Base-by-base conservation (phyloP, 2,888 invertebrate species). In the Hartigia nigra region DNA sequence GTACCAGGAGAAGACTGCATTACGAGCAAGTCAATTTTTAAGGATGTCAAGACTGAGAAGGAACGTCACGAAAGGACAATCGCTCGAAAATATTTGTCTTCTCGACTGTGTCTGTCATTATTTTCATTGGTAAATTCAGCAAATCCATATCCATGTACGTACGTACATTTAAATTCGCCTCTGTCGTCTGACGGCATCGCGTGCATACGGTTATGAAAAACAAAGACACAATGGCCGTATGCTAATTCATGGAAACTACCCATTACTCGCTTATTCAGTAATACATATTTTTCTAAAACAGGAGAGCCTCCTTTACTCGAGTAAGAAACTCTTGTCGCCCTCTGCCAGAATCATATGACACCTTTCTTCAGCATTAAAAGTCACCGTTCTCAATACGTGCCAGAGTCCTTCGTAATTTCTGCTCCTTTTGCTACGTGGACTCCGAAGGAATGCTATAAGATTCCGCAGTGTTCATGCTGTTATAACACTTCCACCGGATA, bases 341-440 rank as follows among this genome's bases (percentile, higher is more conserved):
- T 55, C 23, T 55, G 39, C 2, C 9, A 9, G 39, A 5, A 5
- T 39, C 39, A 2, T 23, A 55, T 5, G 23, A 9, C 55, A 23
- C 9, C 23, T 2, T 1, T 55, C 2, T 9, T 2, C 55, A 9
- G 39, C 14, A 39, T 9, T 9, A 23, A 55, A 55, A 23, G 55
- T 23, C 23, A 55, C 39, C 9, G 0, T 23, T 55, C 9, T 5
- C 55, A 72, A 31, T 31, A 31, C 23, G 4, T 4, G 72, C 23
- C 12, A 3, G 77, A 80, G 79, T 80, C 79, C 79, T 79, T 77
- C 76, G 80, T 81, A 81, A 80, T 82, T 82, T 82, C 81, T 81
- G 83, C 84, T 84, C 83, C 83, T 82, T 81, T 85, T 82, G 81
- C 79, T 76, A 34, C 35, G 69, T 77, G 82, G 83, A 83, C 82